Evolutionary conservation across 2,797 vertebrate species (phyloP), one percentile per base, ranked within the genome.

Genomic region (Psittacula echo): DNA sequence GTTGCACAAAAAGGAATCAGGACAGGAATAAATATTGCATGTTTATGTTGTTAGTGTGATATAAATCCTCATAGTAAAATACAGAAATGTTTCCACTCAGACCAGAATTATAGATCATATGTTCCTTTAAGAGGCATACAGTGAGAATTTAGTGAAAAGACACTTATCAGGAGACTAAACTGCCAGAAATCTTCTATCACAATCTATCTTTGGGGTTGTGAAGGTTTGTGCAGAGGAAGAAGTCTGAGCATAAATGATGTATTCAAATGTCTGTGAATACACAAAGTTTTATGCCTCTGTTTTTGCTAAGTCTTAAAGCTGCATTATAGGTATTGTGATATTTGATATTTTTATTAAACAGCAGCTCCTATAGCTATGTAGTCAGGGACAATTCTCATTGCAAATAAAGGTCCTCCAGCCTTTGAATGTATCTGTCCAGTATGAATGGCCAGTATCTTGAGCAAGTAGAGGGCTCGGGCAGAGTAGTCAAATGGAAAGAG

Each of bases 11-110:
- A 81, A 88, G 42, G 48, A 83, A 72, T 82, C 60, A 5, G 74
- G 74, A 81, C 90, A 88, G 67, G n/a, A 87, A 90, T 77, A 93
- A 94, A 87, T 93, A 85, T 32, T 89, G 39, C 34, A 44, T 51
- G 21, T 85, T 95, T 83, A 48, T 89, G 88, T 83, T 93, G 77
- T 67, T 95, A 91, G 87, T 87, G 65, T 54, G 86, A 80, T 86
- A 72, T 79, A 96, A 95, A 96, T 93, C 94, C 62, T 90, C 72
- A 60, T 53, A 81, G 77, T 83, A 85, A 95, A 91, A 87, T 75
- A 77, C 45, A 77, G 65, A 93, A 96, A 82, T 82, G 67, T 90
- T 94, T 89, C 74, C 67, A 72, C 65, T 95, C 80, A 72, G 64
- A 42, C 54, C 71, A 27, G 71, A 93, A 81, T 91, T 91, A 76